Evolutionary conservation across 2,888 invertebrate genomes (phyloP), one percentile per base, ranked within the genome.

Genomic region (Drosophila borealis): DNA sequence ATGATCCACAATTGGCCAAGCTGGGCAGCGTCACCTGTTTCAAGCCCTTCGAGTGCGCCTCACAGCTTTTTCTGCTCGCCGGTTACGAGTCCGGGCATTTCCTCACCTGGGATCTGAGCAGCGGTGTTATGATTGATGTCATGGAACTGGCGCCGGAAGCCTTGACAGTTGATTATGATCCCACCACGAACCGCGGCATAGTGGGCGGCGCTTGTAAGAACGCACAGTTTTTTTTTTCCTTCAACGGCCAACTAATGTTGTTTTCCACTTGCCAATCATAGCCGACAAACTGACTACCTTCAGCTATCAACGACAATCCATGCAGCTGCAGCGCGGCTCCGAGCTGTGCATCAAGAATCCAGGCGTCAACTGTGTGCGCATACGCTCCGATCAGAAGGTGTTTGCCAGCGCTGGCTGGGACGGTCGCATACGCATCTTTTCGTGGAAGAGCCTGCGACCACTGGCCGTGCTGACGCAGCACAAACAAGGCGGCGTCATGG

Each of bases 331-430:
- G 56, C 93, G 95, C 74, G 94, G 94, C 89, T 91, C 93, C 81
- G 95, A 95, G 86, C 92, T 95, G 59, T 92, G 93, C 37, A 93
- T 96, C n/a, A 96, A 95, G 84, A 96, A 96, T 91, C 93, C 95
- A 2, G 96, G 96, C 8, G 95, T 95, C 44, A 96, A 95, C 82
- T 94, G 94, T 78, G 94, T 96, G 8, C 94, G 94, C 80, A 93
- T 96, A 73, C 93, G 96, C 29, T 92, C 93, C 0, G 96, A 96
- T 90, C 93, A 94, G 4, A 96, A 95, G 90, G 95, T 97, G 8
- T 95, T 96, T 81, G 94, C 94, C 19, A 93, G 94, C 0, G 97
- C 95, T 11, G 95, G 96, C 36, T 96, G 96, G 95, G 96, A 97
- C 88, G 95, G 96, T 2, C 94, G 95, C 70, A 93, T 96, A 68